phyloP scores from a whole-genome alignment of 2,797 vertebrate genomes.

The Zenarchopterus dispar region DNA sequence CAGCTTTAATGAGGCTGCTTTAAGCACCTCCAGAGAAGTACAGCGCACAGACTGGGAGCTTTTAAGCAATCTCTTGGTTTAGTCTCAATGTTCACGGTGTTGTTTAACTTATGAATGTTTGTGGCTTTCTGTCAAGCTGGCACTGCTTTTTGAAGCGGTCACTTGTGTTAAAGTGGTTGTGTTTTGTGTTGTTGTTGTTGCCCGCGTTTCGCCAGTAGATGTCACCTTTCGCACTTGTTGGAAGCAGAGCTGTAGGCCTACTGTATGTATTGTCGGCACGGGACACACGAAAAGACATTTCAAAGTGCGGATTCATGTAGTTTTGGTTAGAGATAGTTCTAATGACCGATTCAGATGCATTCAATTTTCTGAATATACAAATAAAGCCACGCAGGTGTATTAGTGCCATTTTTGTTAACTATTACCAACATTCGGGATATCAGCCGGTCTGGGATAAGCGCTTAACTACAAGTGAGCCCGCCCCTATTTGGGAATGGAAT shows the following conservation, averaged over 20 bases:
- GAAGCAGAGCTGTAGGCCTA: neutral
- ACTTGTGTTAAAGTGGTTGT: neutral
- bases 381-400: neutral
- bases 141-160: too few species aligned
- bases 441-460: slow-evolving; percentile 45
- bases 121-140: neutral
- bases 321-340: neutral
- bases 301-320: neutral
- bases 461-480: slow-evolving; percentile 13
- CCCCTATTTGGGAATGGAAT: slow-evolving; percentile 63
- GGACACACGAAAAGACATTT: neutral
- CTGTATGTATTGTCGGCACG: neutral
- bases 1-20: slow-evolving; percentile 35
- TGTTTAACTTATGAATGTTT: neutral
- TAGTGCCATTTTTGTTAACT: neutral
- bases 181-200: slow-evolving; percentile 44
- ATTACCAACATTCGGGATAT: too few species aligned
- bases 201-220: slow-evolving; percentile 42
- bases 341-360: neutral
- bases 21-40: neutral
- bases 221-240: slow-evolving; percentile 35
- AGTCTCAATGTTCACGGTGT: too few species aligned
- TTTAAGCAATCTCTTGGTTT: too few species aligned
- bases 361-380: too few species aligned
- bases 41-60: neutral